Evolutionary conservation across 1,140 invertebrate genomes (phyloP).

Genomic region (Manduca sexta): DNA sequence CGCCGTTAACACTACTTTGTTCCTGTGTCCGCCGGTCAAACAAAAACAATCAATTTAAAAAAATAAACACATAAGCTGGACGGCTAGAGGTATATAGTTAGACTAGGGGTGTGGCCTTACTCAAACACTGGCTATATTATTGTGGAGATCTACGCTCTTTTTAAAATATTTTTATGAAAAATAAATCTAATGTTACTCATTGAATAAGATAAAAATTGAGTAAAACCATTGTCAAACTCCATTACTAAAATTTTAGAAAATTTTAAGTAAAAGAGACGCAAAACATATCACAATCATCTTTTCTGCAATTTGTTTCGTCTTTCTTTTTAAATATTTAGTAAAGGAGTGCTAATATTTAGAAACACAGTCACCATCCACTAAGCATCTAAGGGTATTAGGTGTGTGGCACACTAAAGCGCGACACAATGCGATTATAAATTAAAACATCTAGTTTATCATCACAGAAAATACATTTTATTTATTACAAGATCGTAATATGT

Average conservation of each 20-base stretch:
- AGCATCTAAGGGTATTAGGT: constrained; percentile 7
- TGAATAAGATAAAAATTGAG: neutral
- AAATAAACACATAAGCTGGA: constrained; percentile 1
- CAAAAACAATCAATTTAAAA: constrained; percentile 1
- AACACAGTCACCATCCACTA: constrained; percentile 40
- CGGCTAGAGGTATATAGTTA: constrained; percentile 6
- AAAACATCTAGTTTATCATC: no score
- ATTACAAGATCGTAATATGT: no score
- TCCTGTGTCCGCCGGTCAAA: constrained; percentile 58
- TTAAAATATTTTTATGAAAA: neutral
- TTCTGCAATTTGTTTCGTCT: no score
- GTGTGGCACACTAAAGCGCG: neutral
- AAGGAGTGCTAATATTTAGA: neutral
- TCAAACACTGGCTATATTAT: constrained; percentile 10
- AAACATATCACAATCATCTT: no score
- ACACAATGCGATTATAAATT: neutral
- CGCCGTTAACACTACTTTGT: constrained; percentile 63
- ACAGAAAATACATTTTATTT: no score
- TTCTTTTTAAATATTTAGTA: neutral
- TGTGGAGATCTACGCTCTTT: no score
- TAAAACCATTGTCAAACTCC: neutral
- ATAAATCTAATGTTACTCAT: neutral
- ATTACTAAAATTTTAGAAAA: neutral
- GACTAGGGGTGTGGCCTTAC: constrained; percentile 14
- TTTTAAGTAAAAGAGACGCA: neutral